Evolutionary conservation across 2,113 vertebrate genomes (phyloP), one percentile per base, ranked within the genome.

Genomic region (Hirundichthys speculiger): DNA sequence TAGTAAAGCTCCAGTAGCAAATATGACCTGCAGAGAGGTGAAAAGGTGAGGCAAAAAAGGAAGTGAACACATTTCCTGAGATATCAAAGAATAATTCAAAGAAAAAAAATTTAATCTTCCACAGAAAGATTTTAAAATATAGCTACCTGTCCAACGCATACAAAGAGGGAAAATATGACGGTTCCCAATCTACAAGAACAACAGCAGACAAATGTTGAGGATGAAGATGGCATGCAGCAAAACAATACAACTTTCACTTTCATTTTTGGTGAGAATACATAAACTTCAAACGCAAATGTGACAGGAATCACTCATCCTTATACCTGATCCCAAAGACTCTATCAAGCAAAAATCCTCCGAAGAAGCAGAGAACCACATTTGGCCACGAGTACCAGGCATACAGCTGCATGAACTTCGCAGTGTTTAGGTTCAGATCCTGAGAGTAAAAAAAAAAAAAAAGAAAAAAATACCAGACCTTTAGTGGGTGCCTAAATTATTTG

Each of bases 381-480:
- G 98, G 98, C 98, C 98, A 99, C 4, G 98, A 99, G 77, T 99
- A 99, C 96, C 96, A 98, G 39, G 98, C 95, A 14, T 99, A 99
- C 9, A 99, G 90, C 0, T 96, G 91, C 98, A 99, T 99, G 90
- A 99, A 99, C 41, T 82, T 71, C 0, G 93, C 91, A 0, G 97
- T 98, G 88, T 94, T 96, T 81, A 97, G 80, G 55, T 92, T 91
- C 96, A 99, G 94, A 59, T 98, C 96, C 98, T 99, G 47, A 10
- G 20, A 0, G 0, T 49, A 25, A 22, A 55, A 24, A 30, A 8
- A 16, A 34, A 24, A 13, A 74, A 67, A 27, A 19, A 61, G 3
- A 51, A 20, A 1, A 34, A 34, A 34, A 34, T 10, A 34, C 27
- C 3, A 34, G 3, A 10, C 30, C 11, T 34, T 34, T 27, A 8